Evolutionary conservation across 1,140 invertebrate genomes (phyloP).

Genomic region (Galleria mellonella): DNA sequence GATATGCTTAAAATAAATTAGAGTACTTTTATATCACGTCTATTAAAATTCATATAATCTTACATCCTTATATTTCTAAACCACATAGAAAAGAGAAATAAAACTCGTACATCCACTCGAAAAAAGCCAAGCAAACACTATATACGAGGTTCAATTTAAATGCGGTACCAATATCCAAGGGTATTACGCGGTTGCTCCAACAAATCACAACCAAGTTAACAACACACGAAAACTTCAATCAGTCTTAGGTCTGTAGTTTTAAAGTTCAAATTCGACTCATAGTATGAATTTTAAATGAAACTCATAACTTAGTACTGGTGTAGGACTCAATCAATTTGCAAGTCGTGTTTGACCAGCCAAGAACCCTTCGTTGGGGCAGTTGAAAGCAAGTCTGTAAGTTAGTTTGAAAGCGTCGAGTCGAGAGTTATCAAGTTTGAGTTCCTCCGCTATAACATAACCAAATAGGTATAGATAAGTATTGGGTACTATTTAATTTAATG

Average conservation of each 20-base stretch:
- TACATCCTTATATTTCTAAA: no score
- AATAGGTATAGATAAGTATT: not conserved
- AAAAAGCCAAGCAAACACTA: slow-evolving; percentile 49
- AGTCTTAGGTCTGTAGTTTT: slow-evolving; percentile 8
- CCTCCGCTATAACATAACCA: not conserved
- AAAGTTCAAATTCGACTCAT: slow-evolving; percentile 17
- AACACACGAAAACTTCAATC: not conserved
- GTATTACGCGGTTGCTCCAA: slow-evolving; percentile 31
- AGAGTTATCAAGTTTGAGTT: not conserved
- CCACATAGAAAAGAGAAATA: not conserved
- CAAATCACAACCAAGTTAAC: slow-evolving; percentile 16
- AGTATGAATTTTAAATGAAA: not conserved
- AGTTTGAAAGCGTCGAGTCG: slow-evolving; percentile 23
- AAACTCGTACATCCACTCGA: slow-evolving; percentile 4
- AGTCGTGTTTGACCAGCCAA: slow-evolving; percentile 55
- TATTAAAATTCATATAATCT: no score
- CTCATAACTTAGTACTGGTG: slow-evolving; percentile 20
- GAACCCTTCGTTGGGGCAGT: slow-evolving; percentile 24
- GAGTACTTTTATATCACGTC: no score
- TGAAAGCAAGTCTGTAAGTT: slow-evolving; percentile 17
- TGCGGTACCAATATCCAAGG: slow-evolving; percentile 36
- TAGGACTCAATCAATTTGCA: slow-evolving; percentile 55
- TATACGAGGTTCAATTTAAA: slow-evolving; percentile 46
- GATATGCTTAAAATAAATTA: no score
- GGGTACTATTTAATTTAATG: not conserved